phyloP scores from a whole-genome alignment of 2,888 invertebrate species.

The Megalurothrips usitatus region DNA sequence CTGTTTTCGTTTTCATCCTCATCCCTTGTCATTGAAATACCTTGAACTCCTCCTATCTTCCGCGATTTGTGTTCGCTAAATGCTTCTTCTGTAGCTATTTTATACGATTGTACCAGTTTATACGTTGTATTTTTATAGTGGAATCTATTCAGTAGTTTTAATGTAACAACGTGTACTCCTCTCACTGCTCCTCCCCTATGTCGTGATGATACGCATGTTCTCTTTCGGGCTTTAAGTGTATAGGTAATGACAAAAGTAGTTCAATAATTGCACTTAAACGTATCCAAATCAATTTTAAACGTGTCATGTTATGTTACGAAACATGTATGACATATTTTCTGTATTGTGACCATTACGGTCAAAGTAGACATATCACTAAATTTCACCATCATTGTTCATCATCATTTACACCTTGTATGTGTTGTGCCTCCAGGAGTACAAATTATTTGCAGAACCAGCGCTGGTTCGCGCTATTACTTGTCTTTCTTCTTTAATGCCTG shows the following conservation, averaged over 20 bases:
- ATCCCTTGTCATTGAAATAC: neutral
- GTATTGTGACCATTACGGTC: neutral
- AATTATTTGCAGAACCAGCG: neutral
- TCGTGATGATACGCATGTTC: neutral
- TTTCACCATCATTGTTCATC: constrained; percentile 32
- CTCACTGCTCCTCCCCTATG: neutral
- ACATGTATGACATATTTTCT: too few species aligned
- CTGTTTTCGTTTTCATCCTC: neutral
- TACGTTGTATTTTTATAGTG: constrained; percentile 25
- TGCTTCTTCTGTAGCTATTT: constrained; percentile 15
- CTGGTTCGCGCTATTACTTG: neutral
- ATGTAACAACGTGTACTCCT: constrained; percentile 1
- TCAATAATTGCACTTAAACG: too few species aligned
- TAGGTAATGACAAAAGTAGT: too few species aligned
- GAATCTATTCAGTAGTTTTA: constrained; percentile 30
- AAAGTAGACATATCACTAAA: constrained; percentile 29
- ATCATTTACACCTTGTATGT: constrained; percentile 33
- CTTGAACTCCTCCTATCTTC: constrained; percentile 4
- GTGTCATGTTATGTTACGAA: too few species aligned
- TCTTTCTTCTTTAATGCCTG: neutral
- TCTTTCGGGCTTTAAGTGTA: too few species aligned
- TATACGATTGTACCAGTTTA: constrained; percentile 16
- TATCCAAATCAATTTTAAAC: too few species aligned
- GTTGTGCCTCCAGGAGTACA: constrained; percentile 1
- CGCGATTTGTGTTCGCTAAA: constrained; percentile 8